Base-by-base conservation (phyloP, 2,113 vertebrate genomes). In the Thamnaconus septentrionalis region DNA sequence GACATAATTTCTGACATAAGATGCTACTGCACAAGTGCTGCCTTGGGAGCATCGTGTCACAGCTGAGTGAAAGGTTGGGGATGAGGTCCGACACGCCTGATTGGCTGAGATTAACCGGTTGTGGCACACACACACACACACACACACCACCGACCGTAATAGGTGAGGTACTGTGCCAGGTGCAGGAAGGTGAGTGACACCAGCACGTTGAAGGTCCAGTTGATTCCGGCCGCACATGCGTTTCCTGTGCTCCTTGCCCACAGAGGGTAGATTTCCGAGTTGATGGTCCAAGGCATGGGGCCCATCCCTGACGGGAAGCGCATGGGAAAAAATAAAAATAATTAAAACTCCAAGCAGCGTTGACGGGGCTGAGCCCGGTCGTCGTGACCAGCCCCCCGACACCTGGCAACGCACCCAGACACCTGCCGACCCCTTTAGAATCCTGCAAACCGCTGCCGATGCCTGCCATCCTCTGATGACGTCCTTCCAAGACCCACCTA, bases 191-290 rank as follows among this genome's bases (percentile, higher is more conserved):
- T 98, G 78, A 99, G 60, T 0, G 97, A 99, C 66, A 99, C 94
- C 0, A 98, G 85, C 53, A 99, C 91, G 45, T 99, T 99, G 88
- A 96, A 99, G 76, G 94, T 93, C 97, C 97, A 99, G 84, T 98
- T 99, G 79, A 97, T 91, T 53, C 96, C 97, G 6, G 97, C 95
- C 1, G 97, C 95, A 61, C 95, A 98, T 0, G 97, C 97, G 0
- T 99, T 99, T 59, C 97, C 97, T n/a, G 95, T 98, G 80, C 97
- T 98, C 84, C 97, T 93, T 6, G 96, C 97, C 97, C 97, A 99
- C 78, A 98, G 92, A 0, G 97, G 97, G 75, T 98, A 99, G 82
- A 99, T 99, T 88, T 99, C 97, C 56, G 97, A 97, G 89, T 99
- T 99, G 76, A 99, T 91, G 0, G 97, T 99, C 96, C 97, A 99